Evolutionary conservation across 2,888 invertebrate species (phyloP).

Genomic region (Coenonympha glycerion): DNA sequence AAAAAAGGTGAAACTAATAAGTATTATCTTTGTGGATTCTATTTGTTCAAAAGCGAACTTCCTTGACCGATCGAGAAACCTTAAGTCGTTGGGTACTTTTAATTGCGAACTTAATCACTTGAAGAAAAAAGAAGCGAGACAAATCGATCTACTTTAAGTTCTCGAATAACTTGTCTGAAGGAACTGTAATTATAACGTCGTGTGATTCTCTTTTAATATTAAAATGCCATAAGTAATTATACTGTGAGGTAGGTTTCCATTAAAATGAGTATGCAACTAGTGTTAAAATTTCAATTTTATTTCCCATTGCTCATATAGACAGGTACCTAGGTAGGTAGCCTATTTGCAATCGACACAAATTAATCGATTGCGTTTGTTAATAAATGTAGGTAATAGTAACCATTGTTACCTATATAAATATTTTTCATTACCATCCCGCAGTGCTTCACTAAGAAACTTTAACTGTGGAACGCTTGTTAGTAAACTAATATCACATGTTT

Average conservation of each 20-base stretch:
- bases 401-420: too few species aligned
- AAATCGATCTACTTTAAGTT: conserved; percentile 29
- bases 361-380: too few species aligned
- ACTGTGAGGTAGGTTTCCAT: neutral
- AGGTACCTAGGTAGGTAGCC: too few species aligned
- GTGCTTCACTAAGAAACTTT: too few species aligned
- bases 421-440: too few species aligned
- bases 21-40: conserved; percentile 1
- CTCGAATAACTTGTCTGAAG: conserved; percentile 22
- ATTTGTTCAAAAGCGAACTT: conserved; percentile 26
- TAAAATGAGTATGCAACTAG: neutral
- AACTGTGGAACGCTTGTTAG: too few species aligned
- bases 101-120: conserved; percentile 31
- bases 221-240: neutral
- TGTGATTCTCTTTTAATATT: conserved; percentile 1
- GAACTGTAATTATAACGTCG: conserved; percentile 18
- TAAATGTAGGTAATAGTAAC: too few species aligned
- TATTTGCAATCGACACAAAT: too few species aligned
- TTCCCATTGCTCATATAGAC: neutral
- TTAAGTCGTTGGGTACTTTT: conserved; percentile 32
- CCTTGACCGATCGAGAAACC: conserved; percentile 32
- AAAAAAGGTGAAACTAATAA: too few species aligned
- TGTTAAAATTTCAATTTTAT: neutral
- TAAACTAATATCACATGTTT: too few species aligned
- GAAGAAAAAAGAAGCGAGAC: conserved; percentile 27